Percentiles rank a stretch among this genome's conserved stretches.
phyloP scores from a whole-genome alignment of 2,797 vertebrate genomes.

The Acrossocheilus fasciatus region DNA sequence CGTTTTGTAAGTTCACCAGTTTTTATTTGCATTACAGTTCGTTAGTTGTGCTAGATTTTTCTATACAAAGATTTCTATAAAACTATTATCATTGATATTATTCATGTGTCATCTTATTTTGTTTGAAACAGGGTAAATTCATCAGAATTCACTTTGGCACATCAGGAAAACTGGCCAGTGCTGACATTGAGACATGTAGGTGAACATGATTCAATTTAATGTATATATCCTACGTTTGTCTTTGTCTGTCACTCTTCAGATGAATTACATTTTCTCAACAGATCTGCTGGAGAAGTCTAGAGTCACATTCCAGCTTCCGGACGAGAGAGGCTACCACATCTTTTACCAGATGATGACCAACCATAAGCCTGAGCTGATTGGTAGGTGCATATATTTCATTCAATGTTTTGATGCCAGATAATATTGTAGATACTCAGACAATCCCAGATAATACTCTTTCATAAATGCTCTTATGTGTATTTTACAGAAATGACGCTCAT shows the following conservation, averaged over 20 bases:
- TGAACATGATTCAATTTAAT: not conserved
- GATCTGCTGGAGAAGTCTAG: slow-evolving; percentile 90
- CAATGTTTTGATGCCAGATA: not conserved
- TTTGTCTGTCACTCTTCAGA: not conserved
- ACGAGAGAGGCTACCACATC: slow-evolving; percentile 90
- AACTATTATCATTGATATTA: not conserved
- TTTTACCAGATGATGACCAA: slow-evolving; percentile 90
- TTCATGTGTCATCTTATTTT: not conserved
- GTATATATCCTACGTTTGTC: not conserved
- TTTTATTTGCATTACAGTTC: too few relatives aligned
- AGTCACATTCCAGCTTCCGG: slow-evolving; percentile 86
- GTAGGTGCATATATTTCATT: slow-evolving; percentile 65
- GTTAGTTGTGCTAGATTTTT: too few relatives aligned
- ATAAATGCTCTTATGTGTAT: slow-evolving; percentile 23
- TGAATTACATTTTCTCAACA: slow-evolving; percentile 60
- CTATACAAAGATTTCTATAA: slow-evolving; percentile 40
- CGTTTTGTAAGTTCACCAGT: slow-evolving; percentile 80
- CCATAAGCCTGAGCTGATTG: slow-evolving; percentile 87
- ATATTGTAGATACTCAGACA: not conserved
- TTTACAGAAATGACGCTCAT: slow-evolving; percentile 85
- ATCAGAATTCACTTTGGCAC: slow-evolving; percentile 62
- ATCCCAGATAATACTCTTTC: too few relatives aligned
- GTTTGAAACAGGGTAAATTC: slow-evolving; percentile 55
- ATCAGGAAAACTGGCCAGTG: slow-evolving; percentile 58
- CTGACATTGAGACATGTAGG: slow-evolving; percentile 63